Evolutionary conservation across 2,797 vertebrate species (phyloP).

Genomic region (Oceanodroma leucorhoa): DNA sequence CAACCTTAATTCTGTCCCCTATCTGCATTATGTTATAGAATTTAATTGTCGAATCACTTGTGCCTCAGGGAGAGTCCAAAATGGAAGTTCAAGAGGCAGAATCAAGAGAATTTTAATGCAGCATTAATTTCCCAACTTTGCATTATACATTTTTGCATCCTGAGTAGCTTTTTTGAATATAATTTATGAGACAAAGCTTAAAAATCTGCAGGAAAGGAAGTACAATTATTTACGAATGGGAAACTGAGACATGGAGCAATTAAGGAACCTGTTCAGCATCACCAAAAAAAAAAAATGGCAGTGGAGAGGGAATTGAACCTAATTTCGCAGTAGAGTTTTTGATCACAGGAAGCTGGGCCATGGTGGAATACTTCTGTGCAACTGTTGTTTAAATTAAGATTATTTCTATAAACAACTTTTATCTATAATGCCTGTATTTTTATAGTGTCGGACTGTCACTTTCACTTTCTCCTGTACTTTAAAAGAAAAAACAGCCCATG

Average conservation of each 20-base stretch:
- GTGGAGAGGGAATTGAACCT: background rate
- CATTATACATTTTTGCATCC: background rate
- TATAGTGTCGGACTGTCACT: background rate
- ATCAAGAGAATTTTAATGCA: background rate
- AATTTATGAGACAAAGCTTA: background rate
- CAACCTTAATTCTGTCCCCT: constrained; percentile 4
- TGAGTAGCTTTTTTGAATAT: background rate
- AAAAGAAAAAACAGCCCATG: background rate
- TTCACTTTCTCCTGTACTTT: background rate
- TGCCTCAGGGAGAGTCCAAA: constrained; percentile 5
- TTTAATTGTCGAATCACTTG: background rate
- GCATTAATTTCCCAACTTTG: background rate
- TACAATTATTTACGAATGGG: background rate
- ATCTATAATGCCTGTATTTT: background rate
- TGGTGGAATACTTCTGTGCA: background rate
- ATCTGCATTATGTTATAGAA: background rate
- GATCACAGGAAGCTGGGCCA: background rate
- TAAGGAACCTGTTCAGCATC: background rate
- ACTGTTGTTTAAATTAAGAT: background rate
- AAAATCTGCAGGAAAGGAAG: background rate
- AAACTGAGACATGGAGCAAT: background rate
- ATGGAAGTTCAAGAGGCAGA: background rate
- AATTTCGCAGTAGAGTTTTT: background rate
- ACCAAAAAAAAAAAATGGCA: background rate
- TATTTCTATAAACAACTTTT: background rate